Percentiles rank a stretch among this genome's conserved stretches.
These are phyloP conservation scores for Rhombomys opimus DNA, from an alignment of 2,113 vertebrate genomes.

Conservation along the genomic window DNA sequence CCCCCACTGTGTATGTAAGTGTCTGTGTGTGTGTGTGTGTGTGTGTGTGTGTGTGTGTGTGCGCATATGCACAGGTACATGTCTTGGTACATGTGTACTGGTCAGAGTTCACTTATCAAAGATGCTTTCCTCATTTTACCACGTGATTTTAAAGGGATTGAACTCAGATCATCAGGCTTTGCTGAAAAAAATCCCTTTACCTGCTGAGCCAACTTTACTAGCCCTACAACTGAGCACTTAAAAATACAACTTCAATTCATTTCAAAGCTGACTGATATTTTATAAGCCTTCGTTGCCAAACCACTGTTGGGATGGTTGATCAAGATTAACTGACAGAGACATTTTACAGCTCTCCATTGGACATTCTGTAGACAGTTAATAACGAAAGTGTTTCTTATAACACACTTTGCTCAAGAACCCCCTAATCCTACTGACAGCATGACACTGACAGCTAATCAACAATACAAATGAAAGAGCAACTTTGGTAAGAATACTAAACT, in stretches of 20 bases:
- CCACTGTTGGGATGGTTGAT: background rate
- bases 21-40: background rate
- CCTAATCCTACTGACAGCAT: background rate
- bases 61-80: background rate
- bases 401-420: background rate
- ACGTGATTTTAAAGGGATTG: background rate
- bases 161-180: background rate
- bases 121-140: background rate
- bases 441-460: background rate
- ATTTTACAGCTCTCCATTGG: background rate
- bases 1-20: background rate
- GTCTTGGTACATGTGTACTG: background rate
- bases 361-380: background rate
- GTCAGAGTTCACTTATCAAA: background rate
- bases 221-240: background rate
- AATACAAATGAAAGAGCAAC: background rate
- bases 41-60: background rate
- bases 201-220: background rate
- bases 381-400: background rate
- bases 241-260: background rate
- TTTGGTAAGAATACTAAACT: background rate
- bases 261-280: slow-evolving; percentile 28
- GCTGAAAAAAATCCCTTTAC: background rate
- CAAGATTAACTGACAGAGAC: background rate
- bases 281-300: background rate